Evolutionary conservation across 2,113 vertebrate species (phyloP).

Genomic region (Saguinus midas): DNA sequence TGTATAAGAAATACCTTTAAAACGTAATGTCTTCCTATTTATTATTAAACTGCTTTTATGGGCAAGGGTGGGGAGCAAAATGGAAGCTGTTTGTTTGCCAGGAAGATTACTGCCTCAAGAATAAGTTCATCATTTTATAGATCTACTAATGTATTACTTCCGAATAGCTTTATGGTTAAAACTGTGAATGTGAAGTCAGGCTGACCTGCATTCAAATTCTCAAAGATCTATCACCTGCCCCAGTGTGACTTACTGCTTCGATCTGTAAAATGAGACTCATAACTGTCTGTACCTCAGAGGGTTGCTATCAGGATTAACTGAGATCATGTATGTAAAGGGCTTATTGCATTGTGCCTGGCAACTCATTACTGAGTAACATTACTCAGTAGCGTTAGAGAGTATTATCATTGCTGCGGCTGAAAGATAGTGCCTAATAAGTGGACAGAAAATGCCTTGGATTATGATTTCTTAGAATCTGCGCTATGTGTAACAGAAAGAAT

Average conservation of each 20-base stretch:
- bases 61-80: neutral
- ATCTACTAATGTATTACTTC: neutral
- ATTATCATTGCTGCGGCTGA: neutral
- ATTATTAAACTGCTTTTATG: neutral
- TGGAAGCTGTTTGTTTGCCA: neutral
- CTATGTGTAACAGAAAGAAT: constrained; percentile 30
- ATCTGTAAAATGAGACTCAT: neutral
- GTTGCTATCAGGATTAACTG: neutral
- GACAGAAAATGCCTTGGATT: neutral
- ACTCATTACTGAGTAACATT: neutral
- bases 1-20: neutral
- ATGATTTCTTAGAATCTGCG: constrained; percentile 12
- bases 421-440: neutral
- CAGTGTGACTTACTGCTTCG: neutral
- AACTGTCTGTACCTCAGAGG: neutral
- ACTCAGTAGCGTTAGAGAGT: neutral
- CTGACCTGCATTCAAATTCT: neutral
- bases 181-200: neutral
- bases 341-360: neutral
- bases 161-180: neutral
- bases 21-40: neutral
- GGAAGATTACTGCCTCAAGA: neutral
- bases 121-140: neutral
- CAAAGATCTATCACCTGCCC: neutral
- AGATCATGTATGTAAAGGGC: neutral